Conservation (phyloP, 2,888 invertebrate species). For the Apamea crenata region DNA sequence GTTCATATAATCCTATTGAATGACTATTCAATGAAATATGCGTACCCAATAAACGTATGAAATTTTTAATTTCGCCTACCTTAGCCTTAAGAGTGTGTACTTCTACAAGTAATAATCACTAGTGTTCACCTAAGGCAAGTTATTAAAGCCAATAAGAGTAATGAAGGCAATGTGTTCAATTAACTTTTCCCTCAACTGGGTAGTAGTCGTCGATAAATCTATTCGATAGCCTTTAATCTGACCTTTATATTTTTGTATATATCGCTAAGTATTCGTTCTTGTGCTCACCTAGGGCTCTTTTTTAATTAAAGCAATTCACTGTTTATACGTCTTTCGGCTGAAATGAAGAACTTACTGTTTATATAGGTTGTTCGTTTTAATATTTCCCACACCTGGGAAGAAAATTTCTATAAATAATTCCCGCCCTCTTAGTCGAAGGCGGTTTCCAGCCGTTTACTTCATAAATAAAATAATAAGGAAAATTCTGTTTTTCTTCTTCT, state of each 20-base stretch:
- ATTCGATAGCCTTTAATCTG: not conserved
- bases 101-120: not conserved
- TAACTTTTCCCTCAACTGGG: not conserved
- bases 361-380: not conserved
- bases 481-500: not conserved
- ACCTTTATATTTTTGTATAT: not conserved
- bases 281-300: not conserved
- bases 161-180: not conserved
- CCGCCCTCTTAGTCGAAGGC: not conserved
- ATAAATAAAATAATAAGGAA: not conserved
- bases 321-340: not conserved
- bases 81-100: not conserved
- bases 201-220: not conserved
- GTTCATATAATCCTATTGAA: no score
- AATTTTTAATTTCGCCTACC: no score
- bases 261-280: not conserved
- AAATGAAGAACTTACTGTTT: not conserved
- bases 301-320: not conserved
- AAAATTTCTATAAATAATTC: not conserved
- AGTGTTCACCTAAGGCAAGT: not conserved
- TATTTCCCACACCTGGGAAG: not conserved
- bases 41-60: no score
- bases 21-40: no score
- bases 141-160: not conserved
- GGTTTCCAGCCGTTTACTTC: not conserved